Conservation (phyloP, 2,797 vertebrate genomes). For the Brachyalestes nurse region DNA sequence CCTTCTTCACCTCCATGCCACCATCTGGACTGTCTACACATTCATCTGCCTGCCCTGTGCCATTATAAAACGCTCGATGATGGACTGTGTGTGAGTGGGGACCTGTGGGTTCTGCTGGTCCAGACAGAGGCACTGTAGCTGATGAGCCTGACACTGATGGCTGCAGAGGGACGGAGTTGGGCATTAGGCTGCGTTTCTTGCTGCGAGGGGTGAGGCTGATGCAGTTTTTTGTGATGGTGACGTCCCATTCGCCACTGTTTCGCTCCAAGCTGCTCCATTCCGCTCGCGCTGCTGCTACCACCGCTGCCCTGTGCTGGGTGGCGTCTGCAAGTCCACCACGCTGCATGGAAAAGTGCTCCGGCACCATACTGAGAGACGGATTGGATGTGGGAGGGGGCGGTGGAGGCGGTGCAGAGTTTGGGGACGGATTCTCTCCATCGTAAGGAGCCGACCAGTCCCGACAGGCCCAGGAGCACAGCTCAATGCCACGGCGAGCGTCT, state of each 20-base stretch:
- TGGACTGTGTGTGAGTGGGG: conserved; percentile 60
- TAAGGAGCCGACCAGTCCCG: conserved; percentile 93
- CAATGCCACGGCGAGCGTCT: conserved; percentile 85
- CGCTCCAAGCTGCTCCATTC: conserved; percentile 81
- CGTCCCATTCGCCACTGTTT: conserved; percentile 84
- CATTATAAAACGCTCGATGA: conserved; percentile 79
- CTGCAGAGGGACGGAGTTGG: conserved; percentile 67
- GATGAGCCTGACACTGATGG: conserved; percentile 43
- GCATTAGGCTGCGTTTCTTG: conserved; percentile 89
- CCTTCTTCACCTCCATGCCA: conserved; percentile 85
- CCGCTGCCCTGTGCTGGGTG: conserved; percentile 69
- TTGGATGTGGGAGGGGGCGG: conserved; percentile 70
- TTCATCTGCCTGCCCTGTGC: conserved; percentile 66
- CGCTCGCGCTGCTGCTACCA: conserved; percentile 70
- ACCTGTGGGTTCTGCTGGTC: conserved; percentile 33
- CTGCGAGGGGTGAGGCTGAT: conserved; percentile 86
- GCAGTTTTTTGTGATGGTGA: conserved; percentile 79
- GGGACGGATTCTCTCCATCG: conserved; percentile 88
- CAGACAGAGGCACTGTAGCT: neutral
- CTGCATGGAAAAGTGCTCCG: conserved; percentile 76
- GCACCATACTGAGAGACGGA: conserved; percentile 67
- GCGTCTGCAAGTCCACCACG: conserved; percentile 30
- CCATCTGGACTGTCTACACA: conserved; percentile 71
- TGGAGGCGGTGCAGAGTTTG: conserved; percentile 67
- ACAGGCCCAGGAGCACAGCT: conserved; percentile 88